phyloP scores from a whole-genome alignment of 2,888 invertebrate genomes.

The Netelia inedita region DNA sequence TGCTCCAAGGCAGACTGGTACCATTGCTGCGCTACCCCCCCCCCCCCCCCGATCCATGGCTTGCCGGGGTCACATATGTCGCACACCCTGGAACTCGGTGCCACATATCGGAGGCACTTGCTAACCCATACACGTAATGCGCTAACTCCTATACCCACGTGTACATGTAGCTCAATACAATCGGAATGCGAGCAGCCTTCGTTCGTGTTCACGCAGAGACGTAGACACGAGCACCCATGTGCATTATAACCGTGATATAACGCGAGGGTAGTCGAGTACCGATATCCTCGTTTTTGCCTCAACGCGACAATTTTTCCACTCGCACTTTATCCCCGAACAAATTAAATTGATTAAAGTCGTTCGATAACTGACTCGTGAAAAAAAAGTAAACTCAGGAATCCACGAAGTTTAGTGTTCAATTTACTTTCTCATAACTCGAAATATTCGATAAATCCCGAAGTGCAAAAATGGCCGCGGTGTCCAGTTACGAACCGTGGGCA shows the following conservation, averaged over 20 bases:
- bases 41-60: conserved; percentile 45
- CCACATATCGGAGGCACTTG: conserved; percentile 40
- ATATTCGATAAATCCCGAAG: too few relatives aligned
- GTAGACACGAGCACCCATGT: not conserved
- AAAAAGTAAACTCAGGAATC: not conserved
- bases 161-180: conserved; percentile 4
- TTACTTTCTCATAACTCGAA: not conserved
- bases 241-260: conserved; percentile 4
- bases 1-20: conserved; percentile 38
- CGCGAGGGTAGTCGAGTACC: not conserved
- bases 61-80: conserved; percentile 50
- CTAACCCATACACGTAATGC: conserved; percentile 25
- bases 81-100: conserved; percentile 16
- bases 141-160: conserved; percentile 13
- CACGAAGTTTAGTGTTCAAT: not conserved
- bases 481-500: not conserved
- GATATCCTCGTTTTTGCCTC: too few relatives aligned
- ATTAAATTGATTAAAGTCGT: not conserved
- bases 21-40: conserved; percentile 20
- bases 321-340: not conserved
- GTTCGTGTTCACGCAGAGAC: not conserved
- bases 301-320: not conserved
- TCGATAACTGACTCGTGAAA: not conserved
- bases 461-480: not conserved
- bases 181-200: conserved; percentile 1